Evolutionary conservation across 2,888 invertebrate species (phyloP), one percentile per base, ranked within the genome.

Genomic region (Cylloceria caligata): DNA sequence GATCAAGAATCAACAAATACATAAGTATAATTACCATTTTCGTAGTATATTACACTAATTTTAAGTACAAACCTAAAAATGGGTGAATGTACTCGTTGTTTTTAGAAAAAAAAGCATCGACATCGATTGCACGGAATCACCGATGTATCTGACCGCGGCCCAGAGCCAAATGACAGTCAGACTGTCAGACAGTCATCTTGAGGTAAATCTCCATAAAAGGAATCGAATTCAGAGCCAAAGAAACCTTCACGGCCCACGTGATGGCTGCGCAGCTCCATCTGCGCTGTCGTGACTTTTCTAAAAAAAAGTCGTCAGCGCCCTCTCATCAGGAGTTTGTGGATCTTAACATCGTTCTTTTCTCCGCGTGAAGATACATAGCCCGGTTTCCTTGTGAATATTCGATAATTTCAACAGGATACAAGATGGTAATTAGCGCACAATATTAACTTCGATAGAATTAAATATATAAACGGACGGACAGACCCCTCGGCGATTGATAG

Each of bases 141-240:
- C 24, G 24, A 39, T 36, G n/a, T 5, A 21, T 24, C 21, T 39
- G 11, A 45, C 34, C 24, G 19, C n/a, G n/a, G 30, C 34, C 13
- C 11, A 1, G 16, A 45, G 24, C 24, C 65, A 67, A 60, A 67
- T 75, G 57, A 76, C n/a, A 13, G n/a, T n/a, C n/a, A n/a, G n/a
- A n/a, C n/a, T n/a, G n/a, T n/a, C n/a, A n/a, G n/a, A n/a, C n/a
- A n/a, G 21, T 68, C 57, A 36, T 24, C 49, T 24, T 21, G 30
- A 55, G 30, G 16, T 52, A 79, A 81, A 86, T 83, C 55, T 72
- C 88, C 89, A 87, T 89, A 90, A 88, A 90, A 87, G 90, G 90
- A 87, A 88, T 88, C 84, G 86, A 88, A 88, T 88, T 85, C 74
- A 65, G 83, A 81, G 78, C 75, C 78, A 74, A 81, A 52, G 72